Percentiles rank a stretch among this genome's conserved stretches.
phyloP scores from a whole-genome alignment of 2,113 vertebrate species.

The Panurus biarmicus region DNA sequence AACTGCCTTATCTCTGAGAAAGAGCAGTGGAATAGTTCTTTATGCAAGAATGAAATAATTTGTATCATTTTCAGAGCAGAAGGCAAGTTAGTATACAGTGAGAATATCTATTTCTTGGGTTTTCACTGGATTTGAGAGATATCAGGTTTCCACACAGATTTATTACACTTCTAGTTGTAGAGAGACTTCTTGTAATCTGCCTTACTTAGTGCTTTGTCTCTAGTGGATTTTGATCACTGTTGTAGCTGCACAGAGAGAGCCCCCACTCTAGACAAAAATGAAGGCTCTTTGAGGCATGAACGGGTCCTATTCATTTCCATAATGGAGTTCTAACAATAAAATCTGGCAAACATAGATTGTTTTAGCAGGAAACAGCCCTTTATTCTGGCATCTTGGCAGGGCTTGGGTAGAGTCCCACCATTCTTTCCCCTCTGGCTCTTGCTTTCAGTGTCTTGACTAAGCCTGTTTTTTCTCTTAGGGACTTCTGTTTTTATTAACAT shows the following conservation, averaged over 20 bases:
- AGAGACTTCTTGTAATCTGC: not conserved
- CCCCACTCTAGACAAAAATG: not conserved
- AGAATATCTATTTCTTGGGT: not conserved
- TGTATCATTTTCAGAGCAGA: not conserved
- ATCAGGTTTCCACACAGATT: not conserved
- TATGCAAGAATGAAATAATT: not conserved
- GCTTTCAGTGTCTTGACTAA: slow-evolving; percentile 10
- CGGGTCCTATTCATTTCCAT: slow-evolving; percentile 10
- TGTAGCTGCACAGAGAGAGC: not conserved
- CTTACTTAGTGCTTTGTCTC: not conserved
- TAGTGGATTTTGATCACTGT: not conserved
- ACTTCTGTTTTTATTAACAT: slow-evolving; percentile 3
- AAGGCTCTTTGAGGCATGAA: not conserved
- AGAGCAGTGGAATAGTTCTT: not conserved
- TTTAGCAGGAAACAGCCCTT: slow-evolving; percentile 31
- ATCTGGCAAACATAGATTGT: not conserved
- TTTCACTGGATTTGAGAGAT: not conserved
- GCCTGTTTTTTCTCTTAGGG: slow-evolving; percentile 5
- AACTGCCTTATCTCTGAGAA: not conserved
- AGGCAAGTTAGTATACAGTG: not conserved
- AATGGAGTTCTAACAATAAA: slow-evolving; percentile 36
- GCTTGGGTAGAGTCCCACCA: slow-evolving; percentile 47
- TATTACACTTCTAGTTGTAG: not conserved
- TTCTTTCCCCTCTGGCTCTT: slow-evolving; percentile 8
- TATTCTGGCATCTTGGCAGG: slow-evolving; percentile 29